Percentiles rank a stretch among this genome's conserved stretches.
phyloP scores from a whole-genome alignment of 2,888 invertebrate species.

The Linnaemya tessellans region DNA sequence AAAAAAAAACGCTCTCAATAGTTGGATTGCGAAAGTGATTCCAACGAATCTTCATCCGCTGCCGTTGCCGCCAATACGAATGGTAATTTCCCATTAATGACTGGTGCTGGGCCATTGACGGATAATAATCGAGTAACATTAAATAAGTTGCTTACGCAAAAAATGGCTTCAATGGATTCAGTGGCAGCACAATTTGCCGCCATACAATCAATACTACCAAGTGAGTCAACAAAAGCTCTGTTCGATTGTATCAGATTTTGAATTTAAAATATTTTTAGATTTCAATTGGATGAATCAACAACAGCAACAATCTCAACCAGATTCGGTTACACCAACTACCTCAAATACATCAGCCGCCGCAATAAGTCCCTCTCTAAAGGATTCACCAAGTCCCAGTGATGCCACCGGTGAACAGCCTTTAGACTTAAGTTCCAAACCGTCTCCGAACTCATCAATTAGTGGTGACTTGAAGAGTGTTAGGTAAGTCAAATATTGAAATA shows the following conservation, averaged over 20 bases:
- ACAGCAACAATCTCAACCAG: conserved; percentile 78
- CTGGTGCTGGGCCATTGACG: conserved; percentile 83
- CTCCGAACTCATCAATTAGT: conserved; percentile 83
- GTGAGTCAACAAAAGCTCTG: conserved; percentile 73
- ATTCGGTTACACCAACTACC: conserved; percentile 83
- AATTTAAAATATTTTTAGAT: conserved; percentile 53
- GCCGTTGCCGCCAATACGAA: conserved; percentile 52
- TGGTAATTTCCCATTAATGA: conserved; percentile 70
- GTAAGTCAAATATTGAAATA: not conserved
- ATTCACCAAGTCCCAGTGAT: conserved; percentile 84
- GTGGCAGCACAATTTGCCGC: conserved; percentile 88
- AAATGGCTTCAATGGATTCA: conserved; percentile 86
- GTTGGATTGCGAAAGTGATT: conserved; percentile 88
- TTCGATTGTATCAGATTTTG: not conserved
- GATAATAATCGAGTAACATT: conserved; percentile 74
- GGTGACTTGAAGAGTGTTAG: conserved; percentile 88
- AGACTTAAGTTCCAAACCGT: conserved; percentile 92
- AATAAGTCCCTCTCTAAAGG: conserved; percentile 82
- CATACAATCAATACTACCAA: conserved; percentile 84
- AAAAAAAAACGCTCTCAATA: conserved; percentile 56
- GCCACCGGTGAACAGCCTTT: conserved; percentile 89
- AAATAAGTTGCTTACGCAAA: conserved; percentile 80
- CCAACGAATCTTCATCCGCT: conserved; percentile 82
- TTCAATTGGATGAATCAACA: conserved; percentile 75
- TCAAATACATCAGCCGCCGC: conserved; percentile 82